These are phyloP conservation scores for Mesopsocus fuscifrons DNA, from an alignment of 2,888 invertebrate species.

Conservation along the genomic window DNA sequence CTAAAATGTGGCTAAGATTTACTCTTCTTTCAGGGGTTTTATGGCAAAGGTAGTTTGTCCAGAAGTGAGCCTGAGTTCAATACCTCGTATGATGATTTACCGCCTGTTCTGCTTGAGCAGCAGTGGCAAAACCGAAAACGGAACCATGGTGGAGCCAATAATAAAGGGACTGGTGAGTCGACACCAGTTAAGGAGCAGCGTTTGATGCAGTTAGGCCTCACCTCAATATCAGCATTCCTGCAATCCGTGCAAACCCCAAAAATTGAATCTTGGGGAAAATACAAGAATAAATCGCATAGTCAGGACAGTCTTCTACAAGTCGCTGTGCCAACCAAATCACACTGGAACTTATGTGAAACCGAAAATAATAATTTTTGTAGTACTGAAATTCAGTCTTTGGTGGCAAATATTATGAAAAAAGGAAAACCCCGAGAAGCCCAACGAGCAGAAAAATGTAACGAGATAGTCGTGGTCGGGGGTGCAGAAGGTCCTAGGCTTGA, in stretches of 20 bases:
- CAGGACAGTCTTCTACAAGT: too few relatives aligned
- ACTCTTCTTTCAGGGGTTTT: constrained; percentile 34
- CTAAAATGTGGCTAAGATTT: constrained; percentile 7
- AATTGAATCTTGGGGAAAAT: too few relatives aligned
- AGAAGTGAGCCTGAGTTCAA: constrained; percentile 31
- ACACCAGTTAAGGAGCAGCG: background rate
- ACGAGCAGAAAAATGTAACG: background rate
- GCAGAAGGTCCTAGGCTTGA: background rate
- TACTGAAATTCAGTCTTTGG: constrained; percentile 44
- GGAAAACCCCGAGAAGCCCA: constrained; percentile 27
- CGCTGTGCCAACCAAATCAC: too few relatives aligned
- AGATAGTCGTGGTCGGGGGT: background rate
- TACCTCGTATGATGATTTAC: constrained; percentile 24
- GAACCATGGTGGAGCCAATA: constrained; percentile 26
- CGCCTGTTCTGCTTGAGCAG: constrained; percentile 34
- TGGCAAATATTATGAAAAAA: constrained; percentile 38
- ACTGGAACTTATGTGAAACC: too few relatives aligned
- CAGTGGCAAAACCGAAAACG: constrained; percentile 37
- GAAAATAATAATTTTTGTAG: too few relatives aligned
- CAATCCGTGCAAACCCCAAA: too few relatives aligned
- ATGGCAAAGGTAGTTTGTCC: constrained; percentile 52
- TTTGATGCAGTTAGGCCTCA: too few relatives aligned
- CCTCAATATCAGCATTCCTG: too few relatives aligned
- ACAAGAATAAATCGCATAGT: too few relatives aligned
- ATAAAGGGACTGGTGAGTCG: background rate